phyloP scores from a whole-genome alignment of 2,888 invertebrate genomes.

The Rhamphomyia laevipes region DNA sequence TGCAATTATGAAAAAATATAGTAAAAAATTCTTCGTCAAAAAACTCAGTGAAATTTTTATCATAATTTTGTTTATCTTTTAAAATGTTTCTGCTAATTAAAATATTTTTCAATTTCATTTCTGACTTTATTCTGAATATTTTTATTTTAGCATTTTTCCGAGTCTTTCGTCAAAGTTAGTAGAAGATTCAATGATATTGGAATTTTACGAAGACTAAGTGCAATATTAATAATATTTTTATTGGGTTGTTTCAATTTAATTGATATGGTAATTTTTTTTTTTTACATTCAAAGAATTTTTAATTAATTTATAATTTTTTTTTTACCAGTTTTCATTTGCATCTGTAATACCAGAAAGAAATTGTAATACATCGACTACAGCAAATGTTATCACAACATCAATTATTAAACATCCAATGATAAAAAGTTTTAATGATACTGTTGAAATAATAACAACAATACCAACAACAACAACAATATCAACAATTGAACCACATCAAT shows the following conservation, averaged over 20 bases:
- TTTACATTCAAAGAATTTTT: not conserved
- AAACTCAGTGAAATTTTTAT: too few species aligned
- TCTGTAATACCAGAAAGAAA: too few species aligned
- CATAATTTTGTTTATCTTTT: not conserved
- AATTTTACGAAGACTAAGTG: constrained; percentile 43
- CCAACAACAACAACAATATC: too few species aligned
- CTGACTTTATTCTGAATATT: not conserved
- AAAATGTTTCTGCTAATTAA: not conserved
- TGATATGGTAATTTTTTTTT: constrained; percentile 42
- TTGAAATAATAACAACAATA: too few species aligned
- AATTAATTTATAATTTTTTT: not conserved
- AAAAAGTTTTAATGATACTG: too few species aligned
- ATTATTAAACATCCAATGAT: too few species aligned
- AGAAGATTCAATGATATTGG: constrained; percentile 45
- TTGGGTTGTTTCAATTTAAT: constrained; percentile 47
- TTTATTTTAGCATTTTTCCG: constrained; percentile 30
- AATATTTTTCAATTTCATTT: not conserved
- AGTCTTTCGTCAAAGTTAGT: constrained; percentile 41
- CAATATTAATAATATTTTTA: constrained; percentile 44
- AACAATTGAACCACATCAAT: too few species aligned
- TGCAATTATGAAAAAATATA: too few species aligned
- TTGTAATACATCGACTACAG: too few species aligned
- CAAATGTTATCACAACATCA: too few species aligned
- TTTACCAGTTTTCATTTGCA: not conserved
- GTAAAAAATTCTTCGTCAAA: too few species aligned